phyloP scores from a whole-genome alignment of 2,113 vertebrate genomes.

The Dasyurus viverrinus region DNA sequence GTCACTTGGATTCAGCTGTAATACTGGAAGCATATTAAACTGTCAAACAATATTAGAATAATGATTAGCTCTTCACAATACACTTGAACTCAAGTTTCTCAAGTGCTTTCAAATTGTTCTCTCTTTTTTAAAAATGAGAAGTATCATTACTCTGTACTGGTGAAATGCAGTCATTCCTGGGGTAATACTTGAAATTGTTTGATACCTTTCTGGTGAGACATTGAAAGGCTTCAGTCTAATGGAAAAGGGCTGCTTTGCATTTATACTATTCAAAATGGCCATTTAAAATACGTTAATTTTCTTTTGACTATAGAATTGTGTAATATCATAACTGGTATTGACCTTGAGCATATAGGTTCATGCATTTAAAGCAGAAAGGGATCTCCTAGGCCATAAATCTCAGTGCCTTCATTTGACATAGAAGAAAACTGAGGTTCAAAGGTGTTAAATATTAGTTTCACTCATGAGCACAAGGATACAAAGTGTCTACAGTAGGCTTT shows the following conservation, averaged over 20 bases:
- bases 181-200: not conserved
- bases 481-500: not conserved
- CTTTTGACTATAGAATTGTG: not conserved
- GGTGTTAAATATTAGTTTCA: not conserved
- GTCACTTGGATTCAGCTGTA: not conserved
- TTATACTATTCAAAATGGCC: not conserved
- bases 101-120: not conserved
- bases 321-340: not conserved
- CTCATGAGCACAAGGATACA: not conserved
- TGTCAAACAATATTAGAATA: not conserved
- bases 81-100: not conserved
- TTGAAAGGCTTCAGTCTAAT: not conserved
- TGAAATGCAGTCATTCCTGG: not conserved
- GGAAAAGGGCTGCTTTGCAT: not conserved
- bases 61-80: not conserved
- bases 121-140: not conserved
- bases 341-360: not conserved
- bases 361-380: not conserved
- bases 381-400: not conserved
- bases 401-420: not conserved
- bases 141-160: not conserved
- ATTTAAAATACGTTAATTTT: not conserved
- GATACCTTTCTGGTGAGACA: not conserved
- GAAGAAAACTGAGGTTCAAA: not conserved
- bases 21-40: not conserved